Percentiles rank a stretch among this genome's conserved stretches.
Evolutionary conservation across 2,888 invertebrate genomes (phyloP).

Genomic region (Caenorhabditis drosophilae): DNA sequence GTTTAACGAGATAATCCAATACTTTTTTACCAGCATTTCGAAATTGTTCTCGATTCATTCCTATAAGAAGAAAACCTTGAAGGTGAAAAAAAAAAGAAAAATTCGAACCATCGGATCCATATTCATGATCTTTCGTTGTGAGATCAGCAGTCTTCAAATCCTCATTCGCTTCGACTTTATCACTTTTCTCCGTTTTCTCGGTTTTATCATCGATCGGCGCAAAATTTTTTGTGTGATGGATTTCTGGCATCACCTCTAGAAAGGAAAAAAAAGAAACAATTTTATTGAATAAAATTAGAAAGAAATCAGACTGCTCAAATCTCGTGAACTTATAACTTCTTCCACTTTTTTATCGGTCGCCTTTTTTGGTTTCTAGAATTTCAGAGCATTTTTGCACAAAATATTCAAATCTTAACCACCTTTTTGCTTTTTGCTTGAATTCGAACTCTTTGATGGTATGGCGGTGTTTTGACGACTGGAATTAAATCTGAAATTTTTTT

Average conservation of each 20-base stretch:
- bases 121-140: not conserved
- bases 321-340: too few relatives aligned
- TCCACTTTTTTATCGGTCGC: too few relatives aligned
- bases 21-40: slow-evolving; percentile 22
- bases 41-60: slow-evolving; percentile 25
- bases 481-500: slow-evolving; percentile 18
- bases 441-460: slow-evolving; percentile 25
- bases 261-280: too few relatives aligned
- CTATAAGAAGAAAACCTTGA: too few relatives aligned
- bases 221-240: slow-evolving; percentile 22
- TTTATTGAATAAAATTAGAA: too few relatives aligned
- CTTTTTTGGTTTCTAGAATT: too few relatives aligned
- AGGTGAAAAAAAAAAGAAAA: too few relatives aligned
- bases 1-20: slow-evolving; percentile 26
- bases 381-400: too few relatives aligned
- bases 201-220: slow-evolving; percentile 22
- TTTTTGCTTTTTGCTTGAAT: not conserved
- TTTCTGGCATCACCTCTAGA: slow-evolving; percentile 22
- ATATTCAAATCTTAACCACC: too few relatives aligned
- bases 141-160: slow-evolving; percentile 11
- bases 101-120: not conserved
- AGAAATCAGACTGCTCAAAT: too few relatives aligned
- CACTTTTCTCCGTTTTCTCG: slow-evolving; percentile 9
- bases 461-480: slow-evolving; percentile 30
- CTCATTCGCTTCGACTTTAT: slow-evolving; percentile 13